Evolutionary conservation across 1,140 invertebrate genomes (phyloP), one percentile per base, ranked within the genome.

Genomic region (Argopecten irradians): DNA sequence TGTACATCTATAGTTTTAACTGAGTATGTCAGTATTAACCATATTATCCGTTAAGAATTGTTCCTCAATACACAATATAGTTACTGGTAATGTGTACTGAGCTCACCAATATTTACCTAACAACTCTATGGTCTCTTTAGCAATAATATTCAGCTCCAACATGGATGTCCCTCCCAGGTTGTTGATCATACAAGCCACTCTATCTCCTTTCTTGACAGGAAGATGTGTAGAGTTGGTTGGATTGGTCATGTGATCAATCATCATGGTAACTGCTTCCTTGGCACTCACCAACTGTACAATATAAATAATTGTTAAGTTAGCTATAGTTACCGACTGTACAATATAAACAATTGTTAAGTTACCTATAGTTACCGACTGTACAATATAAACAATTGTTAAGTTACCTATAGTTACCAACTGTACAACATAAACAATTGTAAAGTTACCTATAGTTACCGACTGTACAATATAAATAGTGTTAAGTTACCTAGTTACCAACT

Each of bases 91-190:
- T 55, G 13, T 55, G 13, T 55, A 55, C n/a, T 14, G 46, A 55
- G 46, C 46, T 55, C 46, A 55, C 13, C 46, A 55, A 55, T 85
- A 92, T 91, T 93, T 92, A 95, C 95, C 93, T 55, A 96, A 88
- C 89, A 95, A 95, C 32, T 90, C n/a, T 46, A 97, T 96, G 1
- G 97, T 96, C 94, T 98, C 97, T 32, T 96, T 96, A 85, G 97
- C 96, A 5, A 98, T 96, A 84, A 98, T 97, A 87, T 97, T 97
- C 94, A 98, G 96, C 94, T 98, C 98, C 46, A 98, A 92, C 86
- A 97, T 96, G 14, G 97, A 97, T 0, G 97, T 96, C 9, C 97
- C 96, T 19, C 98, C 98, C 84, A 98, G 96, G 95, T 98, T 98
- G 93, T 98, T 98, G 7, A 98, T 94, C 89, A 98, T 95, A 34